Conservation (phyloP, 1,140 invertebrate genomes). For the Sinella curviseta region DNA sequence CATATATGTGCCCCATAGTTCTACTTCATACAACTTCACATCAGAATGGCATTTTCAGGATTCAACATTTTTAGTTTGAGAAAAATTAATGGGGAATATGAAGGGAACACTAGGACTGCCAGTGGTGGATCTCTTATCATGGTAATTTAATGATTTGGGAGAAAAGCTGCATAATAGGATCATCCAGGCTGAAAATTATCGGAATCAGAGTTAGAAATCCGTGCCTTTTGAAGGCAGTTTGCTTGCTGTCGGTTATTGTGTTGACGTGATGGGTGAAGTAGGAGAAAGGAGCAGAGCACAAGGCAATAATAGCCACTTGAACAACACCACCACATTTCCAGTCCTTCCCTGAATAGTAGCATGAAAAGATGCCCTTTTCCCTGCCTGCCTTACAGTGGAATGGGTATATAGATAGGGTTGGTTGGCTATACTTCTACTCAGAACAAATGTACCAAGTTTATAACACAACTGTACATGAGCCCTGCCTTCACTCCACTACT, state of each 20-base stretch:
- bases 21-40: no score
- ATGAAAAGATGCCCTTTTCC: background rate
- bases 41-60: no score
- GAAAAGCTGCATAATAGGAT: slow-evolving; percentile 41
- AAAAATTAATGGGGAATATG: background rate
- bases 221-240: background rate
- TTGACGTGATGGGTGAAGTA: background rate
- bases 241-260: background rate
- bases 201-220: slow-evolving; percentile 25
- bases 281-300: background rate
- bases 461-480: background rate
- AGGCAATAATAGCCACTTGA: slow-evolving; percentile 13
- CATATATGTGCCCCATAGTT: no score
- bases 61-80: no score
- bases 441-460: no score
- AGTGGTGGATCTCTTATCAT: slow-evolving; percentile 18
- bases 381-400: background rate
- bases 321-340: background rate
- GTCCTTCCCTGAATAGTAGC: background rate
- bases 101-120: background rate
- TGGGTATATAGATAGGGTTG: background rate
- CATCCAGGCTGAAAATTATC: slow-evolving; percentile 45
- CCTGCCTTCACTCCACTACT: background rate
- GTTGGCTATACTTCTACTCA: no score
- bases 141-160: slow-evolving; percentile 29